Conservation (phyloP, 2,888 invertebrate species). For the Camponotus fellah region DNA sequence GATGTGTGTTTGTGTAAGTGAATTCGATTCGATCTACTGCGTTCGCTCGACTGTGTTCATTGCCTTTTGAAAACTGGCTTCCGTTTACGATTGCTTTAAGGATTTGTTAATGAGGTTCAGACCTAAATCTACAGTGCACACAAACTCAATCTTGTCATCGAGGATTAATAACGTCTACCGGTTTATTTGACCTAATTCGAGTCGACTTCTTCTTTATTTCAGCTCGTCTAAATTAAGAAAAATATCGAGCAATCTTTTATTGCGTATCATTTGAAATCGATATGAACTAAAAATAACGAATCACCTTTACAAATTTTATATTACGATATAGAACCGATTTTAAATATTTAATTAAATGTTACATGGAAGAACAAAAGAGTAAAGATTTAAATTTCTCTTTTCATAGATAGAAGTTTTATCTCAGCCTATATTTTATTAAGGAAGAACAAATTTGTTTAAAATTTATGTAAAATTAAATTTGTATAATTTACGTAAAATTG, state of each 20-base stretch:
- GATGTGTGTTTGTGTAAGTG: not conserved
- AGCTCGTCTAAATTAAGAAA: not conserved
- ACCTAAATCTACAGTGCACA: not conserved
- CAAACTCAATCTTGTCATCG: not conserved
- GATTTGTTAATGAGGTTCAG: constrained; percentile 13
- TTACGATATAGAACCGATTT: not conserved
- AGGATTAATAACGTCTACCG: constrained; percentile 1
- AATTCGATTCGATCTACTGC: constrained; percentile 25
- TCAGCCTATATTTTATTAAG: not conserved
- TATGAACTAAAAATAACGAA: not conserved
- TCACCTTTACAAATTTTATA: not conserved
- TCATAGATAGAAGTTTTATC: not conserved
- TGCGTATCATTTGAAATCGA: not conserved
- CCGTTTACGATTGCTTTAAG: constrained; percentile 22
- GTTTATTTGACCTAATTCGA: constrained; percentile 9
- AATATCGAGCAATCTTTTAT: constrained; percentile 10
- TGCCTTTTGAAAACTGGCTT: constrained; percentile 24
- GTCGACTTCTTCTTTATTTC: not conserved
- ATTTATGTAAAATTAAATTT: constrained; percentile 6
- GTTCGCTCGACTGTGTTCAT: constrained; percentile 2
- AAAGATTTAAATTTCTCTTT: not conserved
- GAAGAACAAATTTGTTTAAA: constrained; percentile 8
- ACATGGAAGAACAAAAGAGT: not conserved
- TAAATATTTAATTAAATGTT: constrained; percentile 6
- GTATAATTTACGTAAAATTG: not conserved